Evolutionary conservation across 2,888 invertebrate species (phyloP).

Genomic region (Melitaea athalia): DNA sequence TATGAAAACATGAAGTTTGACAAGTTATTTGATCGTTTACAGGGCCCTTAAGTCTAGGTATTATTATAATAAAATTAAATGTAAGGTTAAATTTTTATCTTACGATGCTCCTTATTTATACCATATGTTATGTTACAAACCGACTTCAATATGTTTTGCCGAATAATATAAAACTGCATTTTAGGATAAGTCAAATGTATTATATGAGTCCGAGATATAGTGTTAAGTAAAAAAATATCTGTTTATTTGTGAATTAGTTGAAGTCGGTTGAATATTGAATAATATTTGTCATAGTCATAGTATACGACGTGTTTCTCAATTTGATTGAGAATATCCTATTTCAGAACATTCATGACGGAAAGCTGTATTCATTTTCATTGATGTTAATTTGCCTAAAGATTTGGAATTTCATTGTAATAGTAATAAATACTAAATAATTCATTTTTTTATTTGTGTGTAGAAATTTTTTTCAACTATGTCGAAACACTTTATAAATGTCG

Average conservation of each 20-base stretch:
- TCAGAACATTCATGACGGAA: conserved; percentile 4
- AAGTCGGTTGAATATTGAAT: conserved; percentile 4
- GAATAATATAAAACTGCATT: background rate
- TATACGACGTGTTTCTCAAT: conserved; percentile 5
- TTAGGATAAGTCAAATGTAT: conserved; percentile 4
- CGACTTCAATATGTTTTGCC: background rate
- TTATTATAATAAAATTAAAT: background rate
- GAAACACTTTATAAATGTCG: too few relatives aligned
- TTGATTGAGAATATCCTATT: conserved; percentile 4
- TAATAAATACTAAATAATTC: too few relatives aligned
- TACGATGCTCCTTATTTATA: conserved; percentile 4
- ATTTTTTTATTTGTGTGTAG: too few relatives aligned
- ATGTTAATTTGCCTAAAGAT: too few relatives aligned
- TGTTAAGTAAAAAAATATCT: background rate
- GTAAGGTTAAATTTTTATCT: conserved; percentile 8
- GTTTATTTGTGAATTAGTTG: background rate
- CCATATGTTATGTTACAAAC: background rate
- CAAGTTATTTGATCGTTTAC: too few relatives aligned
- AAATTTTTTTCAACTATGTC: too few relatives aligned
- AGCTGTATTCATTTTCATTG: background rate
- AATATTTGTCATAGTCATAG: background rate
- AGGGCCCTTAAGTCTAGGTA: conserved; percentile 9
- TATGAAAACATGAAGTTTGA: too few relatives aligned
- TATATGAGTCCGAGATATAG: conserved; percentile 4
- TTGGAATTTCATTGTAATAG: too few relatives aligned